Evolutionary conservation across 35 echinoderm and acorn worm genomes (phyloP).

Genomic region (Anneissia japonica): DNA sequence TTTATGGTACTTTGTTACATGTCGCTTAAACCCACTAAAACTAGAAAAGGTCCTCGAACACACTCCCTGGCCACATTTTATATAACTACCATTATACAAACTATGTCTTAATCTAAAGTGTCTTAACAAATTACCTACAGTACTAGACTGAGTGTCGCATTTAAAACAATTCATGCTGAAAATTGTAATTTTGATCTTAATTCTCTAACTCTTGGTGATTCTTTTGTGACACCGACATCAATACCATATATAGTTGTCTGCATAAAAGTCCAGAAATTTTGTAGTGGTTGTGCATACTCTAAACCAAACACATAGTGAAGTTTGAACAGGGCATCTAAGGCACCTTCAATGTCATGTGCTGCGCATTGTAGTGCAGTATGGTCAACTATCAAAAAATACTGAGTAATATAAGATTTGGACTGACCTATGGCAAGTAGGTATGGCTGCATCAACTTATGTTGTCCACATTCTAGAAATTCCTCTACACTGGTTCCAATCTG

Average conservation of each 20-base stretch:
- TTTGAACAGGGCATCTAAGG: conserved; percentile 22
- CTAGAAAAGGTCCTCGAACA: conserved; percentile 36
- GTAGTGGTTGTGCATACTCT: conserved; percentile 6
- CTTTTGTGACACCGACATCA: conserved; percentile 7
- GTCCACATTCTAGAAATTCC: background rate
- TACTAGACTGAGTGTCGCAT: background rate
- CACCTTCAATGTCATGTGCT: conserved; percentile 6
- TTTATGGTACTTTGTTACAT: conserved; percentile 19
- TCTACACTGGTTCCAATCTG: conserved; percentile 12
- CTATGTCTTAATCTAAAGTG: conserved; percentile 22
- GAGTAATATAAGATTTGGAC: background rate
- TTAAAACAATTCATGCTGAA: conserved; percentile 27
- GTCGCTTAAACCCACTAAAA: conserved; percentile 32
- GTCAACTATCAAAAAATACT: conserved; percentile 12
- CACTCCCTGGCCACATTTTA: conserved; percentile 28
- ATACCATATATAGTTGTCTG: conserved; percentile 23
- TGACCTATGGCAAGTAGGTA: conserved; percentile 4
- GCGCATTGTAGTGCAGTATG: conserved; percentile 6
- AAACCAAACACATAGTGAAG: conserved; percentile 28
- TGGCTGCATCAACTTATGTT: conserved; percentile 12
- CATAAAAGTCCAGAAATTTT: conserved; percentile 28
- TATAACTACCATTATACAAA: conserved; percentile 20
- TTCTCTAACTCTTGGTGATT: conserved; percentile 27
- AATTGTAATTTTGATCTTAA: conserved; percentile 1
- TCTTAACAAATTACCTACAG: background rate